A percentile compares a stretch with the other conserved stretches of the same genome.
These are phyloP conservation scores for Yponomeuta plumbellus DNA, from an alignment of 2,888 invertebrate species.

Conservation along the genomic window DNA sequence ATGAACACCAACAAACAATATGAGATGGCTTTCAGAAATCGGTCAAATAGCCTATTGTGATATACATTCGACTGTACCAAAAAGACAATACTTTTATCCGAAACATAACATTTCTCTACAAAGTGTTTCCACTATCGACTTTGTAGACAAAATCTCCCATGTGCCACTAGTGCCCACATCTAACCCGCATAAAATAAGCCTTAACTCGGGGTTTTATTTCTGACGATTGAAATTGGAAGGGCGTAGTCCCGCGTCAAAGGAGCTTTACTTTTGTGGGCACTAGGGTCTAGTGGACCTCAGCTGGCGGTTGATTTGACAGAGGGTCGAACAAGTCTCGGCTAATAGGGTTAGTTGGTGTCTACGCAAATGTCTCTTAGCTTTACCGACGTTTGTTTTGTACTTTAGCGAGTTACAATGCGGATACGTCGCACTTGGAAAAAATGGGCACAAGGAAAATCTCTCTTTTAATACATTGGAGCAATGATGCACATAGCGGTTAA, in stretches of 20 bases:
- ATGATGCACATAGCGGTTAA: no score
- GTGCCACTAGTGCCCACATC: not conserved
- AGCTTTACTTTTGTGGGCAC: conserved; percentile 2
- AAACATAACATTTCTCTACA: no score
- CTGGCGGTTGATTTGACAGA: conserved; percentile 9
- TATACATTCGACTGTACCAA: no score
- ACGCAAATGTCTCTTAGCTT: not conserved
- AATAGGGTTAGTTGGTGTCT: conserved; percentile 1
- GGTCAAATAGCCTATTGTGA: no score
- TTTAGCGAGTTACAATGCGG: not conserved
- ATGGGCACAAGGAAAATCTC: no score
- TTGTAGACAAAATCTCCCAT: no score
- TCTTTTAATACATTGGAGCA: no score
- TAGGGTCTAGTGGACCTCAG: not conserved
- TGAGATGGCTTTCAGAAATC: no score
- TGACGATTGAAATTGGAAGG: not conserved
- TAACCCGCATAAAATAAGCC: not conserved
- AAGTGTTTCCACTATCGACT: no score
- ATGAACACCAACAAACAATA: no score
- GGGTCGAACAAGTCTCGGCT: not conserved
- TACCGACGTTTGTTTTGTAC: not conserved
- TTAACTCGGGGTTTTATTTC: not conserved
- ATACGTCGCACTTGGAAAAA: not conserved
- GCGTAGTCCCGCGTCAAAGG: not conserved
- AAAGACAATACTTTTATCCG: no score